Conservation (phyloP, 1,140 invertebrate genomes). For the Epicauta chinensis region DNA sequence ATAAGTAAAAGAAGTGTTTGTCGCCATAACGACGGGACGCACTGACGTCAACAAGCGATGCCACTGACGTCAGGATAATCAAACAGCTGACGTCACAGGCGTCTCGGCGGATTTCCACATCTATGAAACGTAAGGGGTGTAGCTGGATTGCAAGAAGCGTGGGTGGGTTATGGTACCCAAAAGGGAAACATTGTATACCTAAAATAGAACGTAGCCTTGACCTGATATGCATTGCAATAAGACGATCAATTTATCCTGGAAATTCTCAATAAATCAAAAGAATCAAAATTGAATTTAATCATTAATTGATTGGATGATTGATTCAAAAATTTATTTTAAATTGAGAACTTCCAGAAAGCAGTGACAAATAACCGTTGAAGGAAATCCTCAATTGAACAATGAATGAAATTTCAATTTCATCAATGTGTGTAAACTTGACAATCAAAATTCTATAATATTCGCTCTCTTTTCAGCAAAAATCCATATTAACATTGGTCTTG, state of each 20-base stretch:
- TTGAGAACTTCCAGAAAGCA: too few relatives aligned
- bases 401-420: conserved; percentile 16
- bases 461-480: not conserved
- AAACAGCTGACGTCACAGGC: conserved; percentile 20
- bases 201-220: conserved; percentile 24
- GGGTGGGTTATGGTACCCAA: conserved; percentile 15
- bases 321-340: too few relatives aligned
- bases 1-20: conserved; percentile 1
- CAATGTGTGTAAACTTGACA: conserved; percentile 14
- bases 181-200: conserved; percentile 13
- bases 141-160: conserved; percentile 18
- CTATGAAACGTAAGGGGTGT: not conserved
- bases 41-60: conserved; percentile 16
- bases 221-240: conserved; percentile 6
- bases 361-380: too few relatives aligned
- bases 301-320: too few relatives aligned
- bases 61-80: conserved; percentile 21
- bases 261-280: too few relatives aligned
- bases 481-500: too few relatives aligned
- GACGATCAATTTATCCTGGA: too few relatives aligned
- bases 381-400: not conserved
- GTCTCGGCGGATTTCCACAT: conserved; percentile 24
- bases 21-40: conserved; percentile 19
- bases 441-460: conserved; percentile 1
- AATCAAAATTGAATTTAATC: too few relatives aligned